Evolutionary conservation across 2,888 invertebrate species (phyloP).

Genomic region (Micropterix aruncella): DNA sequence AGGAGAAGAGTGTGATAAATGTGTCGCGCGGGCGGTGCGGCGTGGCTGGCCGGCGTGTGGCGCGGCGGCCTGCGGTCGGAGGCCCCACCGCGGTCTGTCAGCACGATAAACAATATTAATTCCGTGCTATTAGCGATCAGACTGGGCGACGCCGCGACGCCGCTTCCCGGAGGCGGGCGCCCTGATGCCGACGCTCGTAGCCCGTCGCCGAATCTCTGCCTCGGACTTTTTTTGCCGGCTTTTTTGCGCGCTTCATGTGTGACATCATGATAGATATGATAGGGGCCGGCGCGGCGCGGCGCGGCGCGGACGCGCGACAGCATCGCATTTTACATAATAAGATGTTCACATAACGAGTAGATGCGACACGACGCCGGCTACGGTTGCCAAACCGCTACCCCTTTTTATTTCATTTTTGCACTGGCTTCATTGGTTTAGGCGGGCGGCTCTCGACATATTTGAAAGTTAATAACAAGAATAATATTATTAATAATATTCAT

Average conservation of each 20-base stretch:
- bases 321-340: not conserved
- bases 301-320: not conserved
- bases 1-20: not conserved
- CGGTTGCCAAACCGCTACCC: too few species aligned
- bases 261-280: not conserved
- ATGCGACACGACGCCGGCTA: not conserved
- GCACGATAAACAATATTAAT: not conserved
- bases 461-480: too few species aligned
- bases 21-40: not conserved
- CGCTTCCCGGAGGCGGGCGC: too few species aligned
- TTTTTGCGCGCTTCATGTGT: not conserved
- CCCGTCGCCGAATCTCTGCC: too few species aligned
- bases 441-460: too few species aligned
- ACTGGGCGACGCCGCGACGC: not conserved
- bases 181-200: too few species aligned
- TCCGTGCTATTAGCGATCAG: not conserved
- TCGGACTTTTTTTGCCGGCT: not conserved
- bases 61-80: not conserved
- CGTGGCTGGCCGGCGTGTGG: not conserved
- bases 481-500: too few species aligned
- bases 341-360: not conserved
- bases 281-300: too few species aligned
- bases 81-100: not conserved
- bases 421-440: too few species aligned
- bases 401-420: too few species aligned